Conservation (phyloP, 2,113 vertebrate species). For the Petrocephalus zakoni region DNA sequence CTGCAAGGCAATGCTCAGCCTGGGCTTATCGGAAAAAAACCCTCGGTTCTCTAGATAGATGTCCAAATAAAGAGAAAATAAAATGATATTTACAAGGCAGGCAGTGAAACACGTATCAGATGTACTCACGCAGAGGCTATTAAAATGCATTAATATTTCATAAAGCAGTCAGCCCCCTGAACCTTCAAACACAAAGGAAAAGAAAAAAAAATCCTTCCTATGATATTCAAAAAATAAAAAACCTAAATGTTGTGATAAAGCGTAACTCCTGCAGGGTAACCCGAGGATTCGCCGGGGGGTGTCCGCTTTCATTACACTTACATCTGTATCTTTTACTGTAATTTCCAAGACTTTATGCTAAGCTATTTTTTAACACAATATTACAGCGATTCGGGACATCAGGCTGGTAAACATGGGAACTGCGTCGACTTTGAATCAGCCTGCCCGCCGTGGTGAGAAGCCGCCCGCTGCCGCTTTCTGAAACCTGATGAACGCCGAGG, state of each 20-base stretch:
- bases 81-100: neutral
- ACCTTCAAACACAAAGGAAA: neutral
- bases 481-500: neutral
- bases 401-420: neutral
- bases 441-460: too few species aligned
- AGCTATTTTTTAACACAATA: neutral
- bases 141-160: neutral
- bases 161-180: neutral
- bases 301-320: neutral
- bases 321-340: neutral
- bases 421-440: neutral
- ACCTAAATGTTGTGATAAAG: neutral
- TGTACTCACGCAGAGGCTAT: neutral
- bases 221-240: neutral
- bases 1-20: neutral
- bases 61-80: neutral
- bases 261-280: neutral
- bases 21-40: neutral
- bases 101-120: neutral
- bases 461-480: neutral
- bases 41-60: neutral
- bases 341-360: neutral
- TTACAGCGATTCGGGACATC: neutral
- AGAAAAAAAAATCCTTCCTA: neutral
- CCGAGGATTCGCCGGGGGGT: neutral